Percentiles rank a stretch among this genome's conserved stretches.
Conservation (phyloP, 1,140 invertebrate species). For the Chymomyza costata region DNA sequence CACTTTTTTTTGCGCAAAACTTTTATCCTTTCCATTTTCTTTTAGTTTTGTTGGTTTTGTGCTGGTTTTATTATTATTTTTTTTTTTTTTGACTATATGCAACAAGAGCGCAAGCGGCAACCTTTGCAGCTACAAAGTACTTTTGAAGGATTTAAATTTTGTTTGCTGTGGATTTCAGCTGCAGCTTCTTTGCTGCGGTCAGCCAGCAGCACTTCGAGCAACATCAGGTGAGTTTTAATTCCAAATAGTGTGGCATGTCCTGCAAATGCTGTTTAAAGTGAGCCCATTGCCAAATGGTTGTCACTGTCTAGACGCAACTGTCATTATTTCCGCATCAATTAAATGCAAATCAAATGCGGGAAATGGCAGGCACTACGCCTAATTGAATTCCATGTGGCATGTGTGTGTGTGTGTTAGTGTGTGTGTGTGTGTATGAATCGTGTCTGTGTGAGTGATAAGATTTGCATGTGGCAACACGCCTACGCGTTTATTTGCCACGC, state of each 20-base stretch:
- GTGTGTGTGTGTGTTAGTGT: neutral
- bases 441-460: no score
- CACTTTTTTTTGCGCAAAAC: constrained; percentile 9
- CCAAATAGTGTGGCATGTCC: neutral
- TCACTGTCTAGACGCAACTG: constrained; percentile 27
- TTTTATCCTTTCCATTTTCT: constrained; percentile 27
- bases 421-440: no score
- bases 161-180: constrained; percentile 28
- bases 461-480: no score
- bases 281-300: neutral
- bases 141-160: constrained; percentile 57
- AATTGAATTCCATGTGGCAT: neutral
- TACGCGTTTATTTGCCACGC: constrained; percentile 3
- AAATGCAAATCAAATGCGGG: constrained; percentile 38
- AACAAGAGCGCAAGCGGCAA: no score
- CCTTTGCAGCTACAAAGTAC: constrained; percentile 18
- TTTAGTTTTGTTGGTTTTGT: no score
- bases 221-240: constrained; percentile 34
- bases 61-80: constrained; percentile 46
- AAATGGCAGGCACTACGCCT: neutral
- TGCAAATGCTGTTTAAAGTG: no score
- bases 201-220: no score
- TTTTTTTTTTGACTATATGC: constrained; percentile 29
- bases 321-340: constrained; percentile 33
- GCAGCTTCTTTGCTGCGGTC: constrained; percentile 17